These are phyloP conservation scores for Cricetomys ansorgei DNA, from an alignment of 2,113 vertebrate genomes.

Conservation along the genomic window DNA sequence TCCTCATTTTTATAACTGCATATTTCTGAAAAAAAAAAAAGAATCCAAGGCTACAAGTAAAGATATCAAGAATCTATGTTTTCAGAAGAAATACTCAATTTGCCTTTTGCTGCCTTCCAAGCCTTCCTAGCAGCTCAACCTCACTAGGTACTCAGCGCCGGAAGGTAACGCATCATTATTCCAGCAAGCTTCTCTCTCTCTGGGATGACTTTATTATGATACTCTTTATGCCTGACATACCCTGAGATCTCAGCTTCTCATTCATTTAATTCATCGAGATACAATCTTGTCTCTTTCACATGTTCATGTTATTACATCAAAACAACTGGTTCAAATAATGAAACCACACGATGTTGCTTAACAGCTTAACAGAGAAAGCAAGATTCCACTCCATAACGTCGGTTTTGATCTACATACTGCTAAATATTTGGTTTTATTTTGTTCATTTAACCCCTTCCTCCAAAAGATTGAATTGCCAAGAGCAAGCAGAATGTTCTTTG, in stretches of 20 bases:
- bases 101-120: neutral
- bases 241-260: neutral
- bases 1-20: neutral
- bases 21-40: neutral
- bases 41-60: neutral
- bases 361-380: neutral
- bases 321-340: constrained; percentile 17
- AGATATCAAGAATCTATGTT: neutral
- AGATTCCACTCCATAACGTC: neutral
- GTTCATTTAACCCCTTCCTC: neutral
- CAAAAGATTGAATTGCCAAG: neutral
- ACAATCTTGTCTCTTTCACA: neutral
- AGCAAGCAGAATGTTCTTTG: neutral
- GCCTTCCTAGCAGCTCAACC: neutral
- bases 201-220: neutral
- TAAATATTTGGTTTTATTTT: neutral
- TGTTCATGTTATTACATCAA: constrained; percentile 35
- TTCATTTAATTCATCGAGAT: neutral
- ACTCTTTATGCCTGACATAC: neutral
- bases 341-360: constrained; percentile 4
- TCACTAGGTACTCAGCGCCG: neutral
- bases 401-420: neutral
- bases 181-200: neutral
- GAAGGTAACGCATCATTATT: neutral
- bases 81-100: neutral